These are phyloP conservation scores for Thryonomys swinderianus DNA, from an alignment of 2,113 vertebrate species.

Conservation along the genomic window DNA sequence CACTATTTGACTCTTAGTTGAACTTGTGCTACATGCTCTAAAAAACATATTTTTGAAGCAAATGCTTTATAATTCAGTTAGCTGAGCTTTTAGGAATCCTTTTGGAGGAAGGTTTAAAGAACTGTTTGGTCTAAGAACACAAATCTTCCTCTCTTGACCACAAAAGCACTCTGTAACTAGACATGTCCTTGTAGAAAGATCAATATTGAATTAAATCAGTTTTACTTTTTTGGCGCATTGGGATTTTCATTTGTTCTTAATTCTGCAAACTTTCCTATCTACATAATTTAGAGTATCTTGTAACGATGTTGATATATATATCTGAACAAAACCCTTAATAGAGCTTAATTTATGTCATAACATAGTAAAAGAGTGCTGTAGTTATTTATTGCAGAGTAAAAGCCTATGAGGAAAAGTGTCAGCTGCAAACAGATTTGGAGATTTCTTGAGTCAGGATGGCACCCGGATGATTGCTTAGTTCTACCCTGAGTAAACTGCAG, in stretches of 20 bases:
- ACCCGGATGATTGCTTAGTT: neutral
- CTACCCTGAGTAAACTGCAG: fast-evolving
- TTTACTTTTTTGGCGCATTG: neutral
- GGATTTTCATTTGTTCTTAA: neutral
- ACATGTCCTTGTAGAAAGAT: neutral
- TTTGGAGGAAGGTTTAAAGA: neutral
- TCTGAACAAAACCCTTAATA: neutral
- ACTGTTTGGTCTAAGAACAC: neutral
- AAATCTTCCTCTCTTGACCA: neutral
- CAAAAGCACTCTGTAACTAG: neutral
- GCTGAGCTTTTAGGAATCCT: neutral
- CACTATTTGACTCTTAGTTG: neutral
- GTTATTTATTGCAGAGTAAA: neutral
- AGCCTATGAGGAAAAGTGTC: neutral
- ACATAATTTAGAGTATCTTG: neutral
- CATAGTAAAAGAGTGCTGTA: neutral
- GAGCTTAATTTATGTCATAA: neutral
- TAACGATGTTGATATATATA: neutral
- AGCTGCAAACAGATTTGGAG: neutral
- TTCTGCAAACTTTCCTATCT: neutral
- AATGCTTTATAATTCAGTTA: conserved; percentile 17
- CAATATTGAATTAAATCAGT: neutral
- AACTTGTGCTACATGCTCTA: conserved; percentile 8
- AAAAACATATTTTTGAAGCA: conserved; percentile 31
- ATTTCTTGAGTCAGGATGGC: neutral